phyloP scores from a whole-genome alignment of 2,113 vertebrate species.

The Hyperoodon ampullatus region DNA sequence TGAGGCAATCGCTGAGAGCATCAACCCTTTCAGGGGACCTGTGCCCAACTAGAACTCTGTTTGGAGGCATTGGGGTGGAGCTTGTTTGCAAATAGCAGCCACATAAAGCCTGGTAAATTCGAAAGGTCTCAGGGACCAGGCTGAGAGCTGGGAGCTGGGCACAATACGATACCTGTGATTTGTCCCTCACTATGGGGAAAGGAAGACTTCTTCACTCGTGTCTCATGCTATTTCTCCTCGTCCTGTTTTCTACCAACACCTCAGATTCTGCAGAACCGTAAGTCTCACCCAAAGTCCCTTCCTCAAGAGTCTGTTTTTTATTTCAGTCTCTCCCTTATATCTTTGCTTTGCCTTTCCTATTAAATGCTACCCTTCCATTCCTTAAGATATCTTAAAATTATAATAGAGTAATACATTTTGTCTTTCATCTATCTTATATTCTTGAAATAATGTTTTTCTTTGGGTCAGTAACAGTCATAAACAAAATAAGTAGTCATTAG shows the following conservation, averaged over 20 bases:
- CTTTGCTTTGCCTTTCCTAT: slow-evolving; percentile 26
- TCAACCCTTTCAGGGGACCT: neutral
- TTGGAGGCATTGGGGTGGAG: neutral
- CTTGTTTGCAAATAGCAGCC: neutral
- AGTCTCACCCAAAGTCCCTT: neutral
- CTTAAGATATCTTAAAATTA: neutral
- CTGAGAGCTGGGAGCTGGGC: neutral
- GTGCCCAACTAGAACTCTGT: neutral
- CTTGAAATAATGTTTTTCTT: neutral
- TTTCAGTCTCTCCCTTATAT: neutral
- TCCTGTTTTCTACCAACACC: neutral
- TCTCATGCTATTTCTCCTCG: neutral
- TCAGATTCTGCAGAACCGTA: slow-evolving; percentile 22
- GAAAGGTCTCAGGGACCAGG: neutral
- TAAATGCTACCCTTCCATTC: neutral
- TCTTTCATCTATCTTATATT: neutral
- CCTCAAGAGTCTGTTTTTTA: neutral
- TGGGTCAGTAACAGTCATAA: neutral
- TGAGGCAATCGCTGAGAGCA: slow-evolving; percentile 31
- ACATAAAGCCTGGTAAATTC: neutral
- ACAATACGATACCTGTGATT: neutral
- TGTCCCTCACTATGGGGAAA: neutral
- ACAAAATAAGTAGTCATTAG: neutral
- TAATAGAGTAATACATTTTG: neutral
- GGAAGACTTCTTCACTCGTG: neutral